Base-by-base conservation (phyloP, 2,888 invertebrate species). In the Venustoraphidia nigricollis region DNA sequence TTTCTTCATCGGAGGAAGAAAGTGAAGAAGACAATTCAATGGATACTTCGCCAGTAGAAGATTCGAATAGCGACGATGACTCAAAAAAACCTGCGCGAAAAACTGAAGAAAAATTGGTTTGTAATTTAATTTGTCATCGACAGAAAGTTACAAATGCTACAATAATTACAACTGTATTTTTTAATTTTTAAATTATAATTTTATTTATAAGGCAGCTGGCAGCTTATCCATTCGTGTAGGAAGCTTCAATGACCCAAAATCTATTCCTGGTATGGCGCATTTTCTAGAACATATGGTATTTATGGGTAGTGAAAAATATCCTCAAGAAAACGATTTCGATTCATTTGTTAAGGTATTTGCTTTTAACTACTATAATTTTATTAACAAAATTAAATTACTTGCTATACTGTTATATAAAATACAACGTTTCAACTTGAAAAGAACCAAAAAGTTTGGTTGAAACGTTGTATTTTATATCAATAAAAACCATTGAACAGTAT, bases 211-310 rank as follows among this genome's bases (percentile, higher is more conserved):
- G 75, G 85, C 87, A 11, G 88, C 88, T 1, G 84, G 85, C 57
- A 81, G 81, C 8, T 66, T 90, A 1, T 76, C 79, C 54, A 78
- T 89, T 10, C 80, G 82, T 17, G 86, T 83, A 14, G 89, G 90
- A 42, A 77, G 76, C 58, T 90, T 86, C 66, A 82, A 82, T 58
- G 88, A 90, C 66, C 88, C 88, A 0, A 65, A 70, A 8, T 73
- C 75, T 57, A 79, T 88, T 48, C 86, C 82, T 55, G 90, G 90
- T 0, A 64, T 90, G 62, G 86, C 89, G 1, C 90, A 90, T 64
- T 89, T 90, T 62, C 71, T 90, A 3, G 90, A 90, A 59, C 90
- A 90, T 63, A 89, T 94, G 92, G 83, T 94, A 17, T 94, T 92
- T 61, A 93, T 93, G 92, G 94, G 93, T 36, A 91, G 89, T 55